Evolutionary conservation across 2,113 vertebrate species (phyloP).

Genomic region (Ictalurus furcatus): DNA sequence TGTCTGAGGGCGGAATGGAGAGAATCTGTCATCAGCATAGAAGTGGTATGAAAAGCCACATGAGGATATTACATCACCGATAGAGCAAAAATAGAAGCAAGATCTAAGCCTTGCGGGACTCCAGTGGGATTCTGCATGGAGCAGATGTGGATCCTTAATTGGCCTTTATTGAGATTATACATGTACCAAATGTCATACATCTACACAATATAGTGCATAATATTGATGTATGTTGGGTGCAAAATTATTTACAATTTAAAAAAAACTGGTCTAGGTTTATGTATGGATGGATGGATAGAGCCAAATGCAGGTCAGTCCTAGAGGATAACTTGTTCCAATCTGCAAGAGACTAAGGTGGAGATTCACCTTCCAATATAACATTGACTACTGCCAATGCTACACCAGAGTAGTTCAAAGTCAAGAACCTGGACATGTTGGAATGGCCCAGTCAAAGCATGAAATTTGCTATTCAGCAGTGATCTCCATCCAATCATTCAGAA

Average conservation of each 20-base stretch:
- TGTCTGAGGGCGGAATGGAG: neutral
- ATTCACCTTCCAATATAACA: neutral
- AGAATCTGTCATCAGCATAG: slow-evolving; percentile 12
- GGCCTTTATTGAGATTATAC: neutral
- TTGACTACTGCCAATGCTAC: neutral
- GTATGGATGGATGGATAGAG: neutral
- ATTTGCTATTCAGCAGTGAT: neutral
- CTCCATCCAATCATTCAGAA: neutral
- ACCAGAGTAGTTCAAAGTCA: neutral
- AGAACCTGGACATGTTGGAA: neutral
- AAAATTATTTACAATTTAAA: neutral
- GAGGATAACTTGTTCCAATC: neutral
- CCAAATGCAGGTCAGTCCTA: neutral
- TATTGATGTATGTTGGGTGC: neutral
- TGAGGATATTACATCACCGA: neutral
- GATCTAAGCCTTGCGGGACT: slow-evolving; percentile 1
- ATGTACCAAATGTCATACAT: neutral
- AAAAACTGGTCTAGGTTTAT: neutral
- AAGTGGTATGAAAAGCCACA: neutral
- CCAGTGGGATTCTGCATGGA: slow-evolving; percentile 3
- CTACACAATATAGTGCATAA: neutral
- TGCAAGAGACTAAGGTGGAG: neutral
- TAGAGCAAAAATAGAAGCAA: slow-evolving; percentile 4
- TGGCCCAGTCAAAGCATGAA: neutral
- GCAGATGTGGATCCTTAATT: neutral